phyloP scores from a whole-genome alignment of 1,140 invertebrate genomes.

The Zaprionus davidi region DNA sequence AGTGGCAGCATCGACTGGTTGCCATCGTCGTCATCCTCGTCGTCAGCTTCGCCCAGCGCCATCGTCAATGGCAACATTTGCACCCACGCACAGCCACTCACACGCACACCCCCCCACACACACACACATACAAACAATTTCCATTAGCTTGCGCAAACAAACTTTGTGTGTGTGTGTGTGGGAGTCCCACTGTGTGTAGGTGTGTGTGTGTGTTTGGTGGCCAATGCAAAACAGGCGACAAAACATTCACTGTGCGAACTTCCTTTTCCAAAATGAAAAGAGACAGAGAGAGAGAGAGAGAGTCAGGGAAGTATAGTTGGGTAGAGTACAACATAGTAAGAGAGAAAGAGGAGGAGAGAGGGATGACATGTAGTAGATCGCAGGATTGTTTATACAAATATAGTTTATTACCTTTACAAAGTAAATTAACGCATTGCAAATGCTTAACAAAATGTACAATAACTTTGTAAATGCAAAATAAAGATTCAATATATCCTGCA shows the following conservation, averaged over 20 bases:
- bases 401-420: too few species aligned
- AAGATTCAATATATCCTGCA: too few species aligned
- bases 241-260: conserved; percentile 46
- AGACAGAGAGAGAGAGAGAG: not conserved
- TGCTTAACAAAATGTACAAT: too few species aligned
- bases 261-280: conserved; percentile 6
- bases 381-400: too few species aligned
- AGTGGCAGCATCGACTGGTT: conserved; percentile 72
- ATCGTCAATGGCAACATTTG: conserved; percentile 70
- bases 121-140: conserved; percentile 75
- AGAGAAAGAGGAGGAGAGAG: too few species aligned
- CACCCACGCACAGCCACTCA: conserved; percentile 43
- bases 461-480: too few species aligned
- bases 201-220: conserved; percentile 65
- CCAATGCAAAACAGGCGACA: conserved; percentile 65
- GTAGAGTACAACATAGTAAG: not conserved
- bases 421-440: too few species aligned
- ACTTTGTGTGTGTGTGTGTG: conserved; percentile 53
- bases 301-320: not conserved
- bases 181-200: conserved; percentile 40
- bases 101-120: conserved; percentile 37
- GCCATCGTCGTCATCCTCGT: conserved; percentile 56
- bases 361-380: too few species aligned
- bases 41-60: conserved; percentile 48
- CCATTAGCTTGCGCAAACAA: conserved; percentile 81